Base-by-base conservation (phyloP, 2,113 vertebrate species). In the Planiliza haematocheilus region DNA sequence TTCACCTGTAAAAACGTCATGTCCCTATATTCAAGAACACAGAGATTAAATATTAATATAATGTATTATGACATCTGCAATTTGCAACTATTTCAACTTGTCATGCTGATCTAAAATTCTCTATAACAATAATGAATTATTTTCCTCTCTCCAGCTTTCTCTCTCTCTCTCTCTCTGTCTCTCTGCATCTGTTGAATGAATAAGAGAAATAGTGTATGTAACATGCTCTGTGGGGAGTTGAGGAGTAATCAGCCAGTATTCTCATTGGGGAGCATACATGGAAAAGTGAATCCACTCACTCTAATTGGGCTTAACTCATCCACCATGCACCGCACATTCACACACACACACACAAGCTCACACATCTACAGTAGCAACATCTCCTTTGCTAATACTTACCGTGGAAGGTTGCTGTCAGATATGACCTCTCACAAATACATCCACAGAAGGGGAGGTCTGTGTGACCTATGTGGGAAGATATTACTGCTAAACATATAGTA, bases 251-350 rank as follows among this genome's bases (percentile, higher is more conserved):
- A 68, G 65, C 68, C 68, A 42, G 42, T 71, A 67, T 66, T 81
- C 71, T 71, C 75, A 77, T 66, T 69, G 57, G 80, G 64, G 57
- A 65, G 38, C 49, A 45, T 12, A 62, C 48, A 58, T 20, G 41
- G 53, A 52, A 61, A 77, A 77, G 66, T 69, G 66, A 79, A 79
- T 82, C 69, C 69, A 71, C 65, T 79, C 11, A n/a, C 58, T 82
- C 45, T 85, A 85, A 85, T 81, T 89, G 77, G 58, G 65, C 73
- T 77, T 63, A 78, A 84, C 51, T 82, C 70, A 78, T 75, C 66
- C 61, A 62, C 39, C 30, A 17, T 37, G 16, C 46, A 34, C 38
- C 56, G 51, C 43, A 37, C 30, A 52, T 61, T 42, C 12, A 14
- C 8, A 20, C n/a, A 55, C 5, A 12, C 20, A 45, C 30, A 36